Base-by-base conservation (phyloP, 2,113 vertebrate species). In the Elephantulus edwardii region DNA sequence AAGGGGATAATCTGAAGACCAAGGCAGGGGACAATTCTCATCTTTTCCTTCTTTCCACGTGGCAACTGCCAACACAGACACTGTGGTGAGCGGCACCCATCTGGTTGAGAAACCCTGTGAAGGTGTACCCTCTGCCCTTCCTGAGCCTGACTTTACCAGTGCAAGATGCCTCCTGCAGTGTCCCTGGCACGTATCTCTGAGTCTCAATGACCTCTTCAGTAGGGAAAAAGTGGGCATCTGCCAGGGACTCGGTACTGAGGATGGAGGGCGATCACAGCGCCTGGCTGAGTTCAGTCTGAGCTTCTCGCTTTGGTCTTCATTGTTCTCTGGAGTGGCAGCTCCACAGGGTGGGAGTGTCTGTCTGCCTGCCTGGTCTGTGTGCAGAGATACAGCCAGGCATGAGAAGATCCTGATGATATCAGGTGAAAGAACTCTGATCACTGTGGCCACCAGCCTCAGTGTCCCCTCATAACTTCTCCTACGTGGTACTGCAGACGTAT, bases 381-480 rank as follows among this genome's bases (percentile, higher is more conserved):
- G 46, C 16, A 20, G 8, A 50, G 38, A 52, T 0, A 16, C 0
- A 14, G 28, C 74, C 75, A 56, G 60, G 74, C 35, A 11, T 1
- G 1, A 9, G 7, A 48, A 48, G 80, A 44, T 1, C 4, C n/a
- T 1, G 0, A 44, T 22, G 42, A 9, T 10, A 2, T 28, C 16
- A 38, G 62, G 26, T 3, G 8, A 40, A 9, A 11, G 33, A 38
- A 9, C 35, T 68, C 9, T 38, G 20, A 6, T 8, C n/a, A 66
- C 13, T 19, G 64, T 66, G 30, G 1, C 1, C 2, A 0, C 8
- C 60, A 42, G 56, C 28, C 20, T 48, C 81, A 5, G 19, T 13
- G 26, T 4, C 0, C 1, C 12, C 3, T 30, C 66, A 35, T 42
- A 7, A 10, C 2, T 3, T 22, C 20, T 60, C 35, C 30, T 4